Percentiles rank a stretch among this genome's conserved stretches.
Evolutionary conservation across 1,140 invertebrate species (phyloP).

Genomic region (Drosophila pallidifrons): DNA sequence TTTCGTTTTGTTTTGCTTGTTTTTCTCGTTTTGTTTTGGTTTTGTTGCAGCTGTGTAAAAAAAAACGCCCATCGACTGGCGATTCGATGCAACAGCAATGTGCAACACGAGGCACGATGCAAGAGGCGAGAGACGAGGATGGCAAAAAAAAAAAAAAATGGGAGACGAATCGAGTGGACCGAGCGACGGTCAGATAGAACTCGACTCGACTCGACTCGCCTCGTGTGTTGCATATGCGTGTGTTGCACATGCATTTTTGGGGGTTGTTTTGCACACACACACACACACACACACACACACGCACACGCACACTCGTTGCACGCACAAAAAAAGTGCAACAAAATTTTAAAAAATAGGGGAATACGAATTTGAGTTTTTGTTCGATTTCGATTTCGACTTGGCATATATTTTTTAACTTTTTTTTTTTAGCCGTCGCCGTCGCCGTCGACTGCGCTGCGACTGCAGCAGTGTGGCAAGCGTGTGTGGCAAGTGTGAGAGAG

Average conservation of each 20-base stretch:
- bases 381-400: constrained; percentile 65
- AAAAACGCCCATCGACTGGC: constrained; percentile 53
- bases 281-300: constrained; percentile 36
- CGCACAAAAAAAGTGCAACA: constrained; percentile 52
- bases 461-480: neutral
- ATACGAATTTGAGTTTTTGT: constrained; percentile 64
- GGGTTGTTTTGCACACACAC: constrained; percentile 71
- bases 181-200: constrained; percentile 31
- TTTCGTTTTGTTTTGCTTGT: constrained; percentile 18
- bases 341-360: constrained; percentile 68
- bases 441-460: constrained; percentile 6
- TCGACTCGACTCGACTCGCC: neutral
- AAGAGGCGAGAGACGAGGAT: neutral
- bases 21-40: constrained; percentile 21
- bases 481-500: constrained; percentile 5
- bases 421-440: constrained; percentile 43
- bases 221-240: constrained; percentile 50
- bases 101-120: neutral
- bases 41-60: constrained; percentile 10
- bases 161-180: constrained; percentile 11
- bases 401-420: constrained; percentile 79
- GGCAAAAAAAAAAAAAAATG: too few relatives aligned
- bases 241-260: constrained; percentile 63
- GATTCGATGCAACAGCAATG: constrained; percentile 6
- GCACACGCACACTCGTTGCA: constrained; percentile 11